A percentile compares a stretch with the other conserved stretches of the same genome.
phyloP scores from a whole-genome alignment of 2,113 vertebrate genomes.

The Solenodon paradoxus region DNA sequence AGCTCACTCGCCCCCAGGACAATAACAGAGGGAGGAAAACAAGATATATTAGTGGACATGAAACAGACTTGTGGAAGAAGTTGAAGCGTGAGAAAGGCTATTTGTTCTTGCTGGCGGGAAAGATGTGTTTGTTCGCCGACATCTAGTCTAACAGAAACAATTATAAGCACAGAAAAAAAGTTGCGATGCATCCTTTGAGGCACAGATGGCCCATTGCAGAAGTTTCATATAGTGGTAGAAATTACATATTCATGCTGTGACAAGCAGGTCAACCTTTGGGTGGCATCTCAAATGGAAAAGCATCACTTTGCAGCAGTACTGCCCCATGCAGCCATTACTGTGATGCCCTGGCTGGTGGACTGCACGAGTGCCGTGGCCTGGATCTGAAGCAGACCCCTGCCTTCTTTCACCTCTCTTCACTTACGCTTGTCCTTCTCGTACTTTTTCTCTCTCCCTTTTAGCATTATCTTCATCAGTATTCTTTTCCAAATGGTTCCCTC shows the following conservation, averaged over 20 bases:
- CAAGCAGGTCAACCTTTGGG: not conserved
- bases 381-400: not conserved
- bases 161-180: not conserved
- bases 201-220: not conserved
- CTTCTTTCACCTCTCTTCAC: not conserved
- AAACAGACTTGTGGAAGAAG: not conserved
- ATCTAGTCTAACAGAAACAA: not conserved
- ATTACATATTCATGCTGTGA: not conserved
- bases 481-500: not conserved
- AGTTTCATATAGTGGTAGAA: not conserved
- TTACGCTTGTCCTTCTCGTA: not conserved
- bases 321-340: not conserved
- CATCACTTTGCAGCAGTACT: not conserved
- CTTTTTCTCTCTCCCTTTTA: not conserved
- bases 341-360: not conserved
- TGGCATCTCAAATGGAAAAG: not conserved
- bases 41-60: not conserved
- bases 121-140: not conserved
- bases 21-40: not conserved
- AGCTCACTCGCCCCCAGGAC: not conserved
- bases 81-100: not conserved
- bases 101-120: constrained; percentile 15
- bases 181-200: not conserved
- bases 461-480: not conserved
- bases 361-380: not conserved